These are phyloP conservation scores for Hemistola chrysoprasaria DNA, from an alignment of 2,888 invertebrate genomes.

Conservation along the genomic window DNA sequence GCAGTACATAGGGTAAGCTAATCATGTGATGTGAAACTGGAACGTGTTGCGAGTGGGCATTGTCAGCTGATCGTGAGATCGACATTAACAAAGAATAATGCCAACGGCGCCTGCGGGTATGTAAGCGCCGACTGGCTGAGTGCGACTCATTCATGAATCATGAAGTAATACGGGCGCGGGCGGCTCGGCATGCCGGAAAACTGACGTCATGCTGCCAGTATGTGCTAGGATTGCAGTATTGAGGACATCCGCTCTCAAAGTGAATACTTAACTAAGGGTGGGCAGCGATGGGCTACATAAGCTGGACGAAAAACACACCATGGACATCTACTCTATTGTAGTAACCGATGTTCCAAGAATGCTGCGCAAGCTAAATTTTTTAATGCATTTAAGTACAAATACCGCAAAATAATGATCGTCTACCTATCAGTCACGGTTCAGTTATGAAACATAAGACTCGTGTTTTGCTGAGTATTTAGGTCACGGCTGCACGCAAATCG, in stretches of 20 bases:
- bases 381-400: too few species aligned
- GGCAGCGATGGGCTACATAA: too few species aligned
- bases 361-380: constrained; percentile 29
- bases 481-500: constrained; percentile 55
- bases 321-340: neutral
- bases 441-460: constrained; percentile 61
- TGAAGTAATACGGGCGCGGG: constrained; percentile 31
- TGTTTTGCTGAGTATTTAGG: constrained; percentile 70
- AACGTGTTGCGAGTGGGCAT: constrained; percentile 32
- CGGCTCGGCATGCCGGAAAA: constrained; percentile 52
- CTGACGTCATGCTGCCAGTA: constrained; percentile 63
- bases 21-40: constrained; percentile 3
- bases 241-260: constrained; percentile 65
- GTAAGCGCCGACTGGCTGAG: constrained; percentile 34
- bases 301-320: too few species aligned
- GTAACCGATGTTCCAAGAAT: constrained; percentile 12
- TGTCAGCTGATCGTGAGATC: constrained; percentile 53
- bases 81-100: constrained; percentile 49
- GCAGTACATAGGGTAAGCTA: too few species aligned
- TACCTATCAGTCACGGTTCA: constrained; percentile 45
- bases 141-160: constrained; percentile 55
- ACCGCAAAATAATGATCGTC: constrained; percentile 44
- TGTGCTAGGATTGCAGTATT: constrained; percentile 48
- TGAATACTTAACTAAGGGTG: too few species aligned
- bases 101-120: constrained; percentile 5